phyloP scores from a whole-genome alignment of 2,888 invertebrate genomes.

The Drosophila emarginata region DNA sequence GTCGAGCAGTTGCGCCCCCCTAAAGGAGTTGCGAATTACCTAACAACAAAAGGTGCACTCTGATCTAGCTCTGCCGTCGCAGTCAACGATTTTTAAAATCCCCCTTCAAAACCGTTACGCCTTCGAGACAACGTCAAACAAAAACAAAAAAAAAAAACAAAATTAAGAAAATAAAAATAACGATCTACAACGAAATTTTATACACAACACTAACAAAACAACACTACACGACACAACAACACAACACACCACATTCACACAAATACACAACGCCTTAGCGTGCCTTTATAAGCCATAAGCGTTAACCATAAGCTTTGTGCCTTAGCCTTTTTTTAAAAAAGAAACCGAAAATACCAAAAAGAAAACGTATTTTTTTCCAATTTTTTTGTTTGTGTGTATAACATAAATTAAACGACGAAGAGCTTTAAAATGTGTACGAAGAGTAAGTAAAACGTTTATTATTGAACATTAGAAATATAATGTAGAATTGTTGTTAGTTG shows the following conservation, averaged over 20 bases:
- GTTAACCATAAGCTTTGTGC: constrained; percentile 51
- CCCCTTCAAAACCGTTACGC: constrained; percentile 27
- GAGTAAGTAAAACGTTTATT: constrained; percentile 64
- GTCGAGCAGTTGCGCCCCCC: constrained; percentile 55
- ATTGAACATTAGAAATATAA: background rate
- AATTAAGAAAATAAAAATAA: constrained; percentile 26
- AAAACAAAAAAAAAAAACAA: constrained; percentile 11
- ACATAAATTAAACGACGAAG: constrained; percentile 31
- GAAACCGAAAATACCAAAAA: constrained; percentile 23
- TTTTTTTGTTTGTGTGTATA: constrained; percentile 2
- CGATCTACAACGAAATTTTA: constrained; percentile 21
- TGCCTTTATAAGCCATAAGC: constrained; percentile 59
- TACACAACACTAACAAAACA: constrained; percentile 20
- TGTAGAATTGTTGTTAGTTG: background rate
- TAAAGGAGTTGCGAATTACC: constrained; percentile 36
- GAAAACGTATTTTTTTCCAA: constrained; percentile 17
- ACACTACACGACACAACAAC: constrained; percentile 28
- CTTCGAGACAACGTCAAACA: constrained; percentile 42
- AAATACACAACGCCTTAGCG: constrained; percentile 50
- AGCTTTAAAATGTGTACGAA: constrained; percentile 51
- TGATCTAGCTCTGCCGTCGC: constrained; percentile 58
- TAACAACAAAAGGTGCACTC: constrained; percentile 5
- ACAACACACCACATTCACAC: constrained; percentile 37
- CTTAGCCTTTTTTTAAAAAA: constrained; percentile 62
- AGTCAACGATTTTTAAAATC: constrained; percentile 77